phyloP scores from a whole-genome alignment of 2,888 invertebrate species.

The Acleris literana region DNA sequence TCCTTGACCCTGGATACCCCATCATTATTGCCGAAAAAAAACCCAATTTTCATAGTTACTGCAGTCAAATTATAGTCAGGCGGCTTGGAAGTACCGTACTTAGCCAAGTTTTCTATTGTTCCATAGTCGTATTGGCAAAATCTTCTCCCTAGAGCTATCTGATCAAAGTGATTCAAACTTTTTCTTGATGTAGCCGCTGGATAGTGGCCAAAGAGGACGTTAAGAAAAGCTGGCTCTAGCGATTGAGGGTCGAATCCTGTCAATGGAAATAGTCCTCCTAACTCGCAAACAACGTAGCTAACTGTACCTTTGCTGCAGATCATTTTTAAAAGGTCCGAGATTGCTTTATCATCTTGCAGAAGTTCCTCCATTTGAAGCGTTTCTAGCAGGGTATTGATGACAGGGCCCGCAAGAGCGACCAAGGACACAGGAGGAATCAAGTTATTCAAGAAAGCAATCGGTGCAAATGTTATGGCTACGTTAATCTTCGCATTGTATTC shows the following conservation, averaged over 20 bases:
- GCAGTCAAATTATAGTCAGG: too few relatives aligned
- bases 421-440: not conserved
- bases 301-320: conserved; percentile 2
- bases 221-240: not conserved
- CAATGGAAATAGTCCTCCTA: not conserved
- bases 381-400: not conserved
- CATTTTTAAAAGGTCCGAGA: not conserved
- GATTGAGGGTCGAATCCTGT: not conserved
- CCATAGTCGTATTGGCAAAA: conserved; percentile 7
- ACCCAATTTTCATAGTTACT: too few relatives aligned
- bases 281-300: not conserved
- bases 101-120: too few relatives aligned
- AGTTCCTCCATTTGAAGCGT: not conserved
- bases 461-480: conserved; percentile 64
- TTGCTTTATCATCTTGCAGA: not conserved
- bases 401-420: not conserved
- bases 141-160: not conserved
- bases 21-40: too few relatives aligned
- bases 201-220: not conserved
- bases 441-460: conserved; percentile 8
- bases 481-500: conserved; percentile 84
- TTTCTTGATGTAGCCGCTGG: conserved; percentile 3
- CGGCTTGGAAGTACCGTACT: too few relatives aligned
- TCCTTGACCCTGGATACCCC: too few relatives aligned
- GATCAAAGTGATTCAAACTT: not conserved